Percentiles rank a stretch among this genome's conserved stretches.
These are phyloP conservation scores for Drosophila mayri DNA, from an alignment of 1,140 invertebrate genomes.

Conservation along the genomic window DNA sequence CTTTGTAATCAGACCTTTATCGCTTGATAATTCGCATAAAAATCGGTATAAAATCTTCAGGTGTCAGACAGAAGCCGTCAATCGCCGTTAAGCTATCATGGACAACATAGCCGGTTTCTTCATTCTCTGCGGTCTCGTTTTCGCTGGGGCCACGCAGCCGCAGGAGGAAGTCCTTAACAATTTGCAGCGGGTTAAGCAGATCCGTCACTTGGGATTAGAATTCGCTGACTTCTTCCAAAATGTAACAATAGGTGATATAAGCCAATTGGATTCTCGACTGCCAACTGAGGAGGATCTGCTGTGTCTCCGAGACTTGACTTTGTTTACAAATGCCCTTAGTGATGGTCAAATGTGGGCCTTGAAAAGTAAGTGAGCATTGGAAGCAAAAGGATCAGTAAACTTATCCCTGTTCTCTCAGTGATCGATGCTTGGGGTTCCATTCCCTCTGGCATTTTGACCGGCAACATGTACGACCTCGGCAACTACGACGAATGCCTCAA, in stretches of 20 bases:
- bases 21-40: neutral
- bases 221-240: constrained; percentile 28
- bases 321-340: constrained; percentile 2
- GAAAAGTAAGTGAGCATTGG: constrained; percentile 22
- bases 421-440: constrained; percentile 56
- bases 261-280: neutral
- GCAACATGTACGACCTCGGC: constrained; percentile 50
- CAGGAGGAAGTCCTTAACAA: neutral
- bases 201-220: constrained; percentile 17
- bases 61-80: neutral
- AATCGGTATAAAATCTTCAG: constrained; percentile 4
- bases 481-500: constrained; percentile 60
- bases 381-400: neutral
- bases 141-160: neutral
- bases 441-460: constrained; percentile 14
- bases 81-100: constrained; percentile 3
- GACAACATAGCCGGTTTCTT: neutral
- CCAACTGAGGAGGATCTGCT: constrained; percentile 9
- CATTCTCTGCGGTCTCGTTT: constrained; percentile 1
- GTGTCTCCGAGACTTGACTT: constrained; percentile 6
- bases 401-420: constrained; percentile 21
- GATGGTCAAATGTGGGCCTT: constrained; percentile 1
- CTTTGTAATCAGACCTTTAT: constrained; percentile 4
- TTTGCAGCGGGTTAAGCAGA: neutral
- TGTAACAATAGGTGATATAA: constrained; percentile 18